Evolutionary conservation across 2,888 invertebrate species (phyloP), one percentile per base, ranked within the genome.

Genomic region (Cryptus viduatorius): DNA sequence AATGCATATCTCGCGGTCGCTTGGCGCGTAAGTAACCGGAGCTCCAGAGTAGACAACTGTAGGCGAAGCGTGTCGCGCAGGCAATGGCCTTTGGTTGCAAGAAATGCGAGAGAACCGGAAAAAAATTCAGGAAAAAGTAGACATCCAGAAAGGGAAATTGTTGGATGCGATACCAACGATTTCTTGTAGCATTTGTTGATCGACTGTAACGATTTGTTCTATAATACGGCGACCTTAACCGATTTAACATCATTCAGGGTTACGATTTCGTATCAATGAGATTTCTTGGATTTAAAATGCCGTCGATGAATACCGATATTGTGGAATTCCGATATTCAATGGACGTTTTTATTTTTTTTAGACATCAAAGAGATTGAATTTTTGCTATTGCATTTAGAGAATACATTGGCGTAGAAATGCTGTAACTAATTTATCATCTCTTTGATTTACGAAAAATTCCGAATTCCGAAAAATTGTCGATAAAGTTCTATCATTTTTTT

Each of bases 11-110:
- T 80, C 73, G 59, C 42, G 56, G 50, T 64, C 46, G 65, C 73
- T 75, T 64, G 48, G 50, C 65, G 65, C 75, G 75, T 82, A 82
- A 81, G 75, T 82, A 82, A 81, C 48, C 78, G 46, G 73, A 73
- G 77, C 72, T 16, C 48, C 5, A n/a, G 44, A 16, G 50, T 19
- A 37, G 10, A 64, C 50, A 19, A 59, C 14, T 8, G 37, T 37
- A 42, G 19, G 53, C 42, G 29, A n/a, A 42, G 8, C 67, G n/a
- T 42, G 50, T 19, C 46, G 50, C 46, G 50, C 50, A 56, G 64
- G 67, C 72, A 78, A 73, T 65, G 75, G 56, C 75, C 75, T 73
- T 64, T 56, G 56, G 50, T 56, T 65, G 31, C 42, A 53, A 75
- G 53, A 68, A 71, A 59, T 37, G 67, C n/a, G 42, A n/a, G 8